Conservation (phyloP, 2,888 invertebrate species). For the Diarsia mendica region DNA sequence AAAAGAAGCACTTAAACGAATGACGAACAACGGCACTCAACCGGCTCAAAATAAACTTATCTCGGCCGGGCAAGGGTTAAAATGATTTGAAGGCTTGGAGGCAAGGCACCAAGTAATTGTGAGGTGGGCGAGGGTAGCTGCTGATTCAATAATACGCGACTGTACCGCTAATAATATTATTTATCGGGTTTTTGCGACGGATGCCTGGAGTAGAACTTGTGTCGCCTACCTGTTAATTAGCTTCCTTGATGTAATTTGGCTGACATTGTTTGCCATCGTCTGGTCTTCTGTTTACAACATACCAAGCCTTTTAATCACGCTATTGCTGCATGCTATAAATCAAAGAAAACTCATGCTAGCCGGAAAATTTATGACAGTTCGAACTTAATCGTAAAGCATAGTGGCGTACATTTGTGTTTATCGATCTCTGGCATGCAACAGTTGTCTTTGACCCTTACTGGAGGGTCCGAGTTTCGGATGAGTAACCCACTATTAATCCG, state of each 20-base stretch:
- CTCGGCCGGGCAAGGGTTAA: constrained; percentile 89
- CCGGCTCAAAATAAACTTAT: constrained; percentile 90
- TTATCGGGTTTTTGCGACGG: constrained; percentile 84
- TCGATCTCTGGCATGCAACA: constrained; percentile 18
- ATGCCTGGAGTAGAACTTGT: constrained; percentile 67
- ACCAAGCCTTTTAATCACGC: neutral
- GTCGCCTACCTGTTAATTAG: constrained; percentile 40
- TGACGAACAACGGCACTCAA: constrained; percentile 83
- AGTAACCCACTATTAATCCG: neutral
- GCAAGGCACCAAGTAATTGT: constrained; percentile 82
- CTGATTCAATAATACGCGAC: constrained; percentile 87
- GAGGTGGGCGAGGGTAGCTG: constrained; percentile 83
- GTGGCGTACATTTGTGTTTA: neutral
- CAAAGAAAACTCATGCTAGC: neutral
- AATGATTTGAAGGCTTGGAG: constrained; percentile 83
- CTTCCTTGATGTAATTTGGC: constrained; percentile 55
- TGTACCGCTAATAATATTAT: constrained; percentile 84
- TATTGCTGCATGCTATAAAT: neutral
- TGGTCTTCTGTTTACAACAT: constrained; percentile 25
- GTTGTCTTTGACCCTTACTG: neutral
- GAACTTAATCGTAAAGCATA: neutral
- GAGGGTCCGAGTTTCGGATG: too few species aligned
- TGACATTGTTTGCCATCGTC: constrained; percentile 33
- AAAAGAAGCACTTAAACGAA: constrained; percentile 90
- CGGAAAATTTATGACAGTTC: neutral